A percentile compares a stretch with the other conserved stretches of the same genome.
phyloP scores from a whole-genome alignment of 2,797 vertebrate genomes.

The Epinephelus awoara region DNA sequence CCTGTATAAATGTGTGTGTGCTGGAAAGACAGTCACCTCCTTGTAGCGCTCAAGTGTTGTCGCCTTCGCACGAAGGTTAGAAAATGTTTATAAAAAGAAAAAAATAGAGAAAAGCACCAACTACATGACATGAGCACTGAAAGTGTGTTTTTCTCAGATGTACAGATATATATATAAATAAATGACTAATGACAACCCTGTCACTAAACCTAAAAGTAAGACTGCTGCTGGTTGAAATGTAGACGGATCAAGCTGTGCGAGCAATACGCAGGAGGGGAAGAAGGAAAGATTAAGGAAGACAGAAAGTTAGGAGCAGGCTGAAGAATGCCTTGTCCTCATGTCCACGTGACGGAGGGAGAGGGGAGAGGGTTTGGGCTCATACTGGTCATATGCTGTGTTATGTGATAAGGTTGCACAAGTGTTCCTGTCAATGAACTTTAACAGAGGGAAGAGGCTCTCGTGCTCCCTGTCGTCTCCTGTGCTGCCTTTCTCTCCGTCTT shows the following conservation, averaged over 20 bases:
- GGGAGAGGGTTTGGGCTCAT: slow-evolving; percentile 37
- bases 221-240: slow-evolving; percentile 39
- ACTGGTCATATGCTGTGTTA: slow-evolving; percentile 72
- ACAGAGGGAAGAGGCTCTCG: slow-evolving; percentile 30
- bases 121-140: slow-evolving; percentile 63
- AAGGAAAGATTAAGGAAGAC: background rate
- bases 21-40: slow-evolving; percentile 50
- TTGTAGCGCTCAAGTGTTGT: slow-evolving; percentile 25
- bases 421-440: slow-evolving; percentile 71
- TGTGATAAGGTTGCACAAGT: slow-evolving; percentile 74
- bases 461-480: slow-evolving; percentile 2
- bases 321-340: slow-evolving; percentile 53
- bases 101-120: slow-evolving; percentile 38
- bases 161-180: slow-evolving; percentile 19
- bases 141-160: slow-evolving; percentile 53
- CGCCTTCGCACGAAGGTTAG: slow-evolving; percentile 10
- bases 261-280: background rate
- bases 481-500: slow-evolving; percentile 10
- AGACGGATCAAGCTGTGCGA: slow-evolving; percentile 15
- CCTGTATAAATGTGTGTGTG: slow-evolving; percentile 61
- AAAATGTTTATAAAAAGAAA: slow-evolving; percentile 11
- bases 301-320: slow-evolving; percentile 21
- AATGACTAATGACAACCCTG: slow-evolving; percentile 65
- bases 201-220: slow-evolving; percentile 67
- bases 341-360: slow-evolving; percentile 56